Evolutionary conservation across 92 coral and sea anemone species (phyloP).

Genomic region (Epizoanthus scotinus): DNA sequence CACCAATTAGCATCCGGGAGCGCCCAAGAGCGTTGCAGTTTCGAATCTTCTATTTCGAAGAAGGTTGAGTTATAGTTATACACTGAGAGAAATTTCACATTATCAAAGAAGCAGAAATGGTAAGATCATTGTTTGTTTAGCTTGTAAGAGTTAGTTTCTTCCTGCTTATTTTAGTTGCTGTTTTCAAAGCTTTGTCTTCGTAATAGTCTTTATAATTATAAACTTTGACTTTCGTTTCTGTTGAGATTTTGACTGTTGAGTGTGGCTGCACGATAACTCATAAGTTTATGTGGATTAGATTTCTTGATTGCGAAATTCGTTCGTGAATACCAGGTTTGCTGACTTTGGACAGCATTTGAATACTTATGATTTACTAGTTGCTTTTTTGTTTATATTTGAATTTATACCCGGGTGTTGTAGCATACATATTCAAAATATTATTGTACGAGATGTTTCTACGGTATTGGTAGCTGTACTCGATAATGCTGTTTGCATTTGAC

Average conservation of each 20-base stretch:
- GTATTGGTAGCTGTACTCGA: not conserved
- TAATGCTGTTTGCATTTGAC: not conserved
- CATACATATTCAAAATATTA: not conserved
- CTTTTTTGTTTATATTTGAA: not conserved
- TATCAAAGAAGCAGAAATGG: slow-evolving; percentile 27
- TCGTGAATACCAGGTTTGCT: not conserved
- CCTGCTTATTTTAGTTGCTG: not conserved
- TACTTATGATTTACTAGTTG: not conserved
- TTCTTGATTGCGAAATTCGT: slow-evolving; percentile 7
- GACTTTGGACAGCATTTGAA: not conserved
- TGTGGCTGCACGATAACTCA: not conserved
- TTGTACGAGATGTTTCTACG: not conserved
- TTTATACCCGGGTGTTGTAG: not conserved
- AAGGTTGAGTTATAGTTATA: not conserved
- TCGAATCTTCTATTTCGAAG: slow-evolving; percentile 47
- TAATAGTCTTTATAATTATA: too few relatives aligned
- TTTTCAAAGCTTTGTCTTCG: not conserved
- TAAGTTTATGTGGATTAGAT: too few relatives aligned
- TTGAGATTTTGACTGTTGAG: not conserved
- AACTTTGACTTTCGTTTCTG: not conserved
- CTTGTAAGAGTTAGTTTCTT: not conserved
- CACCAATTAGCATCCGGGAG: slow-evolving; percentile 42
- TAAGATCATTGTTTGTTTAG: not conserved
- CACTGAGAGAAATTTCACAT: slow-evolving; percentile 1
- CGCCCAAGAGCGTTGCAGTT: slow-evolving; percentile 44